These are phyloP conservation scores for Drepanosiphum platanoidis DNA, from an alignment of 2,888 invertebrate species.

Conservation along the genomic window DNA sequence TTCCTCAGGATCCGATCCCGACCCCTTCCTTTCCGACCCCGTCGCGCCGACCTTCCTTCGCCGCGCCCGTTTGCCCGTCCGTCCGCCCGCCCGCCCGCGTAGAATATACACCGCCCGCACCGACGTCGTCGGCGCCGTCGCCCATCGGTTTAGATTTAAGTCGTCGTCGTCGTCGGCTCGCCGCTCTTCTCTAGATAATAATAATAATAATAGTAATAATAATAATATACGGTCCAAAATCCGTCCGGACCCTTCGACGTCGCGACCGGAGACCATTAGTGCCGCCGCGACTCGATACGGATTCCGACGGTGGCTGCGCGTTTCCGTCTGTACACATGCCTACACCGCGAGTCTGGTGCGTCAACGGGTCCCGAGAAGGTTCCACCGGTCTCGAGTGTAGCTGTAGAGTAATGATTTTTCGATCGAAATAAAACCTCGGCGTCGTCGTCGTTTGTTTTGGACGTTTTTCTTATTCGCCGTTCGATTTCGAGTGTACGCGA, in stretches of 20 bases:
- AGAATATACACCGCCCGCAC: neutral
- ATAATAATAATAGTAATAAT: no score
- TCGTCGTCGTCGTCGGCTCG: neutral
- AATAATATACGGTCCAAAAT: no score
- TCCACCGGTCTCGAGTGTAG: no score
- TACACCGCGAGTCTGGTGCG: no score
- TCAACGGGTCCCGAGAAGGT: no score
- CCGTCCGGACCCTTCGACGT: neutral
- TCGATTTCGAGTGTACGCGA: no score
- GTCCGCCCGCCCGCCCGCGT: neutral
- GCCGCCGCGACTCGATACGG: slow-evolving; percentile 8
- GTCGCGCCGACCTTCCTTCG: neutral
- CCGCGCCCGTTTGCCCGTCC: neutral
- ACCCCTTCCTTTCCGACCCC: neutral
- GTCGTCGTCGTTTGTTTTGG: no score
- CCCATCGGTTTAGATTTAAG: neutral
- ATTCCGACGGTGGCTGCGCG: neutral
- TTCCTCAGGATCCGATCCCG: slow-evolving; percentile 17
- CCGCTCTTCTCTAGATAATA: no score
- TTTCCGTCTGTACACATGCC: neutral
- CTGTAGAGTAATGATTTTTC: no score
- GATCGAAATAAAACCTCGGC: no score
- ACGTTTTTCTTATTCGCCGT: no score
- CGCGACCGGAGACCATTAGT: slow-evolving; percentile 35
- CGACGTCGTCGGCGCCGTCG: neutral